These are phyloP conservation scores for Sebastes vulpes DNA, from an alignment of 2,797 vertebrate species.

Conservation along the genomic window DNA sequence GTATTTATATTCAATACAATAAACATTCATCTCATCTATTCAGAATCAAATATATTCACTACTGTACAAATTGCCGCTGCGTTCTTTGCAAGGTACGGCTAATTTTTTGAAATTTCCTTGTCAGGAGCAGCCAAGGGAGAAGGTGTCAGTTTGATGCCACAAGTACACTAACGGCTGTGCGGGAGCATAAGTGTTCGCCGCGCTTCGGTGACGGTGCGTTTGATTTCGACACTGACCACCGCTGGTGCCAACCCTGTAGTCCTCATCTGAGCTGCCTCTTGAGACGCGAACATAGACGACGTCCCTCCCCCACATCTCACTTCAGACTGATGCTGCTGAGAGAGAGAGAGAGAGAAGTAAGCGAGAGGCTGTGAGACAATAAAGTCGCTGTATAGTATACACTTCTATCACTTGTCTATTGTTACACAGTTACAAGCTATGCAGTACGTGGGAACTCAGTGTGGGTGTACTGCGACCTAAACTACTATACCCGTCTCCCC, in stretches of 20 bases:
- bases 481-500: constrained; percentile 73
- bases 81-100: constrained; percentile 69
- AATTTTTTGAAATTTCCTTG: constrained; percentile 83
- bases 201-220: constrained; percentile 80
- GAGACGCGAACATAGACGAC: constrained; percentile 66
- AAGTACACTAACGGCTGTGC: constrained; percentile 80
- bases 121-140: constrained; percentile 85
- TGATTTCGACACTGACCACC: constrained; percentile 83
- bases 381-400: constrained; percentile 54
- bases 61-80: constrained; percentile 77
- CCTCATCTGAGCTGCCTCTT: constrained; percentile 74
- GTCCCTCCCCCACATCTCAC: constrained; percentile 52
- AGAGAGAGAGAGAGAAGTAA: constrained; percentile 18
- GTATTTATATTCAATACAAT: neutral
- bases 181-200: constrained; percentile 81
- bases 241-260: constrained; percentile 78
- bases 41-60: constrained; percentile 78
- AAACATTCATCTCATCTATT: constrained; percentile 65
- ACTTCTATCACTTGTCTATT: constrained; percentile 66
- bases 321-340: constrained; percentile 49
- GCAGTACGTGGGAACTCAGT: constrained; percentile 66
- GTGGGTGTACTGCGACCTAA: constrained; percentile 78
- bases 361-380: constrained; percentile 67
- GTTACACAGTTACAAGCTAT: constrained; percentile 59
- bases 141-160: constrained; percentile 82